Evolutionary conservation across 2,797 vertebrate species (phyloP).

Genomic region (Poeciliopsis paucimaculata): DNA sequence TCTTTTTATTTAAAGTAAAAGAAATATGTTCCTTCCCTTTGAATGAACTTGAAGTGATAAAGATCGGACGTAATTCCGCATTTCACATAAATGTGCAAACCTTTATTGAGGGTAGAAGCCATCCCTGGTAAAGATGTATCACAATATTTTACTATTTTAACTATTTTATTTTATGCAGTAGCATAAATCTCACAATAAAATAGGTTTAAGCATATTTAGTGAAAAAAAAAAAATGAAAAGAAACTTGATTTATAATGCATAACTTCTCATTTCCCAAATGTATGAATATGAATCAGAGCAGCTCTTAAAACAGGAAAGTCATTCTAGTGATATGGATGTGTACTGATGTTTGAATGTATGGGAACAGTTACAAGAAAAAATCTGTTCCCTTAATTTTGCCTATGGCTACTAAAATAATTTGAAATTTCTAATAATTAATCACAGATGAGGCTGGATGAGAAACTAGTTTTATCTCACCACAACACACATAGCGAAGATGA

Average conservation of each 20-base stretch:
- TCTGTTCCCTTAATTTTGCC: neutral
- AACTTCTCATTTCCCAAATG: neutral
- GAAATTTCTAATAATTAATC: neutral
- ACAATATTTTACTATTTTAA: neutral
- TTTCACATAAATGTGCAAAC: neutral
- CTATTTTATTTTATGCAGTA: too few relatives aligned
- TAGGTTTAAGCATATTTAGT: neutral
- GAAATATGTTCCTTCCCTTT: neutral
- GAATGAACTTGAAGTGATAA: neutral
- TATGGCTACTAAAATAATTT: neutral
- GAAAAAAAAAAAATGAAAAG: neutral
- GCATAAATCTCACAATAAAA: neutral
- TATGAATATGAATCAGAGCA: neutral
- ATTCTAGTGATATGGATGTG: neutral
- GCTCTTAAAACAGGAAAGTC: neutral
- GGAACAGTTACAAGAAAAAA: neutral
- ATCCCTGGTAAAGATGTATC: neutral
- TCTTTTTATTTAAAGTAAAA: conserved; percentile 1
- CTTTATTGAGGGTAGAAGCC: neutral
- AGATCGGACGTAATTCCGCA: neutral
- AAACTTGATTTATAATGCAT: neutral
- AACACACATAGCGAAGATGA: neutral
- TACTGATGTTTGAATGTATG: neutral
- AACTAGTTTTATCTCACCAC: neutral
- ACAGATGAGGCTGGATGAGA: neutral